Evolutionary conservation across 2,113 vertebrate species (phyloP).

Genomic region (Vicugna pacos): DNA sequence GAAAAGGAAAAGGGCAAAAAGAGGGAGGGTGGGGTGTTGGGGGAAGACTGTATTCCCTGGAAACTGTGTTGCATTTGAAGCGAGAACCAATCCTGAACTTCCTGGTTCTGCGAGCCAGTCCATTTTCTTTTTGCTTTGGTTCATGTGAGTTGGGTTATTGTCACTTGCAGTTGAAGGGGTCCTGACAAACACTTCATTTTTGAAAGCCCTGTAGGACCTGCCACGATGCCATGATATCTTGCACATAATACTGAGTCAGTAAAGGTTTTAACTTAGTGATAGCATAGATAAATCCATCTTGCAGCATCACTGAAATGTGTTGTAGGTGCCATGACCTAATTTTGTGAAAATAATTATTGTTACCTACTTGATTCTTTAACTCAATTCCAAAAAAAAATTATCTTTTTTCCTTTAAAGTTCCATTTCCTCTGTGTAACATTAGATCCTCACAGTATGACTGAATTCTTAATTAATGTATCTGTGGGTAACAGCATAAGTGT

Average conservation of each 20-base stretch:
- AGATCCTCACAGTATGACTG: background rate
- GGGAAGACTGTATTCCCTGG: background rate
- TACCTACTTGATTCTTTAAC: background rate
- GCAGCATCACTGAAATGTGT: background rate
- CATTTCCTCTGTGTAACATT: background rate
- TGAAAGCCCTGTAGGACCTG: background rate
- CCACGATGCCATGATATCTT: background rate
- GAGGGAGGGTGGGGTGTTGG: too few species aligned
- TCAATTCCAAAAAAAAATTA: background rate
- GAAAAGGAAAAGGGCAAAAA: background rate
- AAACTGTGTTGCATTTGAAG: background rate
- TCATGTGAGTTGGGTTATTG: background rate
- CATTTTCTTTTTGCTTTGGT: background rate
- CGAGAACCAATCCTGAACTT: background rate
- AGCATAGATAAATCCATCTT: background rate
- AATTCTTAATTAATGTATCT: background rate
- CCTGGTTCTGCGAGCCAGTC: background rate
- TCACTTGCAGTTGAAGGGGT: background rate
- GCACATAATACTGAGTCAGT: background rate
- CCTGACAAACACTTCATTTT: background rate
- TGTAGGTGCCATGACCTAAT: background rate
- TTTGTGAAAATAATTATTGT: background rate
- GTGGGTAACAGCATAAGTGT: background rate
- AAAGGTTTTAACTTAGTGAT: background rate
- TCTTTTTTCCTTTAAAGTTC: background rate